Evolutionary conservation across 2,888 invertebrate species (phyloP).

Genomic region (Parnassius orleans): DNA sequence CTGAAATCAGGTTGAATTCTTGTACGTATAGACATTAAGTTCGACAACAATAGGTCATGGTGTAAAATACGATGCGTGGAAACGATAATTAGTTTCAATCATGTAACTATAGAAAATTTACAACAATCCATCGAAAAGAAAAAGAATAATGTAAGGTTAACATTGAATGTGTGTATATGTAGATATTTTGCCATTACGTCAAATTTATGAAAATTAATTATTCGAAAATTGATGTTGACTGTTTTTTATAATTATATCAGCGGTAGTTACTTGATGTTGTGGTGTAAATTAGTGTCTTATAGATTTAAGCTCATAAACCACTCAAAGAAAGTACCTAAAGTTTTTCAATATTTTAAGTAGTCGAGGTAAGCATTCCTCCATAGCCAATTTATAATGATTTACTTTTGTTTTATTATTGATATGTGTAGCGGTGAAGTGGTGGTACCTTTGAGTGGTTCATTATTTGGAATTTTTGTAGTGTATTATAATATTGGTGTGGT

Average conservation of each 20-base stretch:
- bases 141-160: slow-evolving; percentile 51
- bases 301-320: slow-evolving; percentile 64
- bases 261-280: slow-evolving; percentile 82
- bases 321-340: slow-evolving; percentile 55
- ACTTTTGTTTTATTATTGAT: too few relatives aligned
- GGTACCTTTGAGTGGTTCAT: slow-evolving; percentile 66
- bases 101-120: slow-evolving; percentile 50
- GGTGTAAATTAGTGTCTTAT: slow-evolving; percentile 81
- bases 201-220: slow-evolving; percentile 75
- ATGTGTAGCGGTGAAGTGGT: too few relatives aligned
- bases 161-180: slow-evolving; percentile 70
- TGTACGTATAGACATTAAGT: slow-evolving; percentile 9
- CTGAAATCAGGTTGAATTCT: slow-evolving; percentile 40
- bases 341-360: slow-evolving; percentile 21
- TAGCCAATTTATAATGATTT: slow-evolving; percentile 10
- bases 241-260: slow-evolving; percentile 80
- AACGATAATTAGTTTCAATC: slow-evolving; percentile 41
- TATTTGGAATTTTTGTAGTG: slow-evolving; percentile 72
- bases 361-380: slow-evolving; percentile 19
- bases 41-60: slow-evolving; percentile 9
- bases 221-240: slow-evolving; percentile 81
- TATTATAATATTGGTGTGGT: slow-evolving; percentile 77
- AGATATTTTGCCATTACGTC: slow-evolving; percentile 77
- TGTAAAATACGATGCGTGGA: slow-evolving; percentile 12
- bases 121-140: slow-evolving; percentile 55